These are phyloP conservation scores for Priocnemis perturbator DNA, from an alignment of 2,888 invertebrate species.

Conservation along the genomic window DNA sequence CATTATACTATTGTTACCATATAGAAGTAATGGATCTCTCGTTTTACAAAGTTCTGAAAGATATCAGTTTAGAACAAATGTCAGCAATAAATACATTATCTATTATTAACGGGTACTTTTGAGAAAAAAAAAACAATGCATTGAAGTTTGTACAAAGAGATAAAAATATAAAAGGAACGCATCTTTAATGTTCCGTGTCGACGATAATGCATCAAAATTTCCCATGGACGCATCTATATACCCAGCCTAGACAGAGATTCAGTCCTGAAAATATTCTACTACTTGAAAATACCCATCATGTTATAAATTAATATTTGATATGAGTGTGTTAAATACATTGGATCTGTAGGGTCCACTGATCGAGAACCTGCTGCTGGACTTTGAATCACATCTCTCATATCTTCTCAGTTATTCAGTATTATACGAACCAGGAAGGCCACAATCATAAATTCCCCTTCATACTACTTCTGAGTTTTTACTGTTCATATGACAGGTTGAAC, in stretches of 20 bases:
- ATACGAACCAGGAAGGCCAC: constrained; percentile 12
- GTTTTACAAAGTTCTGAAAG: too few relatives aligned
- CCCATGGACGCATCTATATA: constrained; percentile 18
- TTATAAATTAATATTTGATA: constrained; percentile 14
- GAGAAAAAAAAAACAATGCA: too few relatives aligned
- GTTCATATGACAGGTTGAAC: constrained; percentile 77
- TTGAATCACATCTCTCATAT: background rate
- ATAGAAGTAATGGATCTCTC: too few relatives aligned
- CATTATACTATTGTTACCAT: too few relatives aligned
- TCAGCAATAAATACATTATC: constrained; percentile 15
- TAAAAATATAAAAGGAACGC: constrained; percentile 36
- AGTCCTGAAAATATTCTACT: constrained; percentile 36
- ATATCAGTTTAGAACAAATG: constrained; percentile 4
- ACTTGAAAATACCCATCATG: constrained; percentile 4
- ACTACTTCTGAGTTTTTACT: constrained; percentile 50
- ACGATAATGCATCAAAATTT: constrained; percentile 20
- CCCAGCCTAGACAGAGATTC: constrained; percentile 18
- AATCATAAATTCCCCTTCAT: constrained; percentile 38
- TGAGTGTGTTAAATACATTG: constrained; percentile 22
- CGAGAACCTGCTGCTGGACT: constrained; percentile 20
- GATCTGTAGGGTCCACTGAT: constrained; percentile 34
- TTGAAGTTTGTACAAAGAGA: background rate
- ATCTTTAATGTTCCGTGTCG: constrained; percentile 36
- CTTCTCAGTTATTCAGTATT: background rate
- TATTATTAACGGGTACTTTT: too few relatives aligned